Conservation (phyloP, 2,888 invertebrate species). For the Dusona sp. region DNA sequence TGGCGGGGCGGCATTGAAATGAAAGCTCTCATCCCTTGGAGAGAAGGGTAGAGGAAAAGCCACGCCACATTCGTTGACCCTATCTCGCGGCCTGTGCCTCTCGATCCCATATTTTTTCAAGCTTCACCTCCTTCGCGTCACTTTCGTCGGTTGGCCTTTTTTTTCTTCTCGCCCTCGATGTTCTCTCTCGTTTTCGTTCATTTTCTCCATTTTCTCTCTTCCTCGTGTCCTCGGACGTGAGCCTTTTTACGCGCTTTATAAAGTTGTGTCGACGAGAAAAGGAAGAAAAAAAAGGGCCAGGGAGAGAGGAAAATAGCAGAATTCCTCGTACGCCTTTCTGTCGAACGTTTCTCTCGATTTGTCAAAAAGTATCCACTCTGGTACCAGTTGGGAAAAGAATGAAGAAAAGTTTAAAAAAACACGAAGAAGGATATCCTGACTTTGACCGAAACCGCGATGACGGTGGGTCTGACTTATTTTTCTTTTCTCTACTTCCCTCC, state of each 20-base stretch:
- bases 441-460: slow-evolving; percentile 41
- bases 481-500: slow-evolving; percentile 53
- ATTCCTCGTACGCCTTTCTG: slow-evolving; percentile 19
- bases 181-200: slow-evolving; percentile 54
- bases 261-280: slow-evolving; percentile 55
- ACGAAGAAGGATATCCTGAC: slow-evolving; percentile 47
- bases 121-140: slow-evolving; percentile 62
- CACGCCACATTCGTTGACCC: slow-evolving; percentile 74
- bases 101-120: slow-evolving; percentile 77
- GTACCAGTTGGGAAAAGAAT: not conserved
- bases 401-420: slow-evolving; percentile 18
- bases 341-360: slow-evolving; percentile 63
- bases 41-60: slow-evolving; percentile 64
- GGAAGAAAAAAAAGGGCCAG: slow-evolving; percentile 23
- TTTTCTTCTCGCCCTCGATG: slow-evolving; percentile 27
- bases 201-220: slow-evolving; percentile 48
- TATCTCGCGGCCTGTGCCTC: slow-evolving; percentile 76
- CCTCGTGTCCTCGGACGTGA: slow-evolving; percentile 51
- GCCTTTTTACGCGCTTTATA: slow-evolving; percentile 56
- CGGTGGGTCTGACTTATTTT: slow-evolving; percentile 56
- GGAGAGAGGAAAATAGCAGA: slow-evolving; percentile 18
- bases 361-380: slow-evolving; percentile 52
- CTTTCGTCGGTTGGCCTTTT: slow-evolving; percentile 37
- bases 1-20: slow-evolving; percentile 50
- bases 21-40: slow-evolving; percentile 52